Evolutionary conservation across 2,113 vertebrate species (phyloP).

Genomic region (Gallinago jamesoni): DNA sequence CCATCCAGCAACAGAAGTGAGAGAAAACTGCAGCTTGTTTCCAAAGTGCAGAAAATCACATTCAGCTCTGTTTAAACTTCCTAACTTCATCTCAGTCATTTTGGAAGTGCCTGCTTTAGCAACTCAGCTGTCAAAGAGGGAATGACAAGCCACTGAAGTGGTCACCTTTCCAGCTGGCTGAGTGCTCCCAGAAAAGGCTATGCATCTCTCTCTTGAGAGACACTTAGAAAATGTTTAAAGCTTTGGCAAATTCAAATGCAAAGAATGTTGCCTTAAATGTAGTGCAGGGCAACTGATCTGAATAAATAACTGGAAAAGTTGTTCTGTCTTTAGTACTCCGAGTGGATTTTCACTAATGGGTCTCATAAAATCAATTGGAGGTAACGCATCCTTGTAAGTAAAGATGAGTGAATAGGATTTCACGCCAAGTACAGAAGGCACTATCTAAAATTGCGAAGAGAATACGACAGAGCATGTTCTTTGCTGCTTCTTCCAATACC

Average conservation of each 20-base stretch:
- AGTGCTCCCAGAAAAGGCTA: not conserved
- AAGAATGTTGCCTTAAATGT: not conserved
- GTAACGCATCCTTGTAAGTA: not conserved
- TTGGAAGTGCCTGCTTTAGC: conserved; percentile 4
- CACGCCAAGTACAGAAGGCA: not conserved
- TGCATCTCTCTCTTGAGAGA: not conserved
- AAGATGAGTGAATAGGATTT: not conserved
- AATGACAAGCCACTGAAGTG: conserved; percentile 33
- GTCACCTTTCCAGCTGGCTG: conserved; percentile 46
- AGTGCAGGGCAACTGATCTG: not conserved
- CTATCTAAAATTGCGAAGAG: not conserved
- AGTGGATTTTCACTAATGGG: not conserved
- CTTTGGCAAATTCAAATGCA: not conserved
- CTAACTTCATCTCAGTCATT: not conserved
- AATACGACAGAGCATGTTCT: not conserved
- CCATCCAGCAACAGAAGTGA: not conserved
- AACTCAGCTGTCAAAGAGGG: conserved; percentile 6
- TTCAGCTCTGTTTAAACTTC: not conserved
- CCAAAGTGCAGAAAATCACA: not conserved
- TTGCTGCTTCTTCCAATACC: not conserved
- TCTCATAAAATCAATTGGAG: not conserved
- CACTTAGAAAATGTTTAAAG: not conserved
- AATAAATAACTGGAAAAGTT: not conserved
- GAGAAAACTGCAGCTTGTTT: not conserved
- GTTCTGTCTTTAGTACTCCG: not conserved